Conservation (phyloP, 1,140 invertebrate species). For the Ceratina australensis region DNA sequence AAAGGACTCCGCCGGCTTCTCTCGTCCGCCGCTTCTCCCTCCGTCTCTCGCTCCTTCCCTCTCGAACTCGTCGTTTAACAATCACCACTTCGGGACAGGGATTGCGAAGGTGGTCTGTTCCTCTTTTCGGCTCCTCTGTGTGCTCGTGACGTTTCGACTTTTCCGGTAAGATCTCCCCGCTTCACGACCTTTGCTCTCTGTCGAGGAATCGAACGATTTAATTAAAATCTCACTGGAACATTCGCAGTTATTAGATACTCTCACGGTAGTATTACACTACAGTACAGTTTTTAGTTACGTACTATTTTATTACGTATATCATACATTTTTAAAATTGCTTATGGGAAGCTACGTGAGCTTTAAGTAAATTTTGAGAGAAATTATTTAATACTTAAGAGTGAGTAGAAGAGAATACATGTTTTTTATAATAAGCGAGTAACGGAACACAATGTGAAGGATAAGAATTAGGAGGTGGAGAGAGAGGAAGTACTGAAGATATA, state of each 20-base stretch:
- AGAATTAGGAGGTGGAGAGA: too few species aligned
- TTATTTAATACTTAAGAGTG: too few species aligned
- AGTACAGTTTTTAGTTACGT: too few species aligned
- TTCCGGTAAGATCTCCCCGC: not conserved
- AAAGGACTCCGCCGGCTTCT: not conserved
- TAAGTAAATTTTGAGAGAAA: too few species aligned
- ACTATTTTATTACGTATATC: too few species aligned
- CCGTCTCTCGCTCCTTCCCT: not conserved
- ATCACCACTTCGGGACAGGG: not conserved
- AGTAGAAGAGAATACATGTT: too few species aligned
- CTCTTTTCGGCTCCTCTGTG: not conserved
- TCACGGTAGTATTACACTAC: too few species aligned
- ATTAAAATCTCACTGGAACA: constrained; percentile 12
- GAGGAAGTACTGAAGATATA: too few species aligned
- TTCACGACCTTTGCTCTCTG: not conserved
- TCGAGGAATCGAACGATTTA: not conserved
- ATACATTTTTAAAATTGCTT: too few species aligned
- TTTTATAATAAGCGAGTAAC: too few species aligned
- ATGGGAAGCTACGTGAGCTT: too few species aligned
- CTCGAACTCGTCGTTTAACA: constrained; percentile 39
- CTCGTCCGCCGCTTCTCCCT: constrained; percentile 4
- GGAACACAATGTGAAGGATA: too few species aligned
- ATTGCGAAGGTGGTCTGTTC: not conserved
- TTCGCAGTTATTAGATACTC: not conserved
- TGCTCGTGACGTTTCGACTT: constrained; percentile 18